These are phyloP conservation scores for Cichladusa arquata DNA, from an alignment of 2,113 vertebrate genomes.

Conservation along the genomic window DNA sequence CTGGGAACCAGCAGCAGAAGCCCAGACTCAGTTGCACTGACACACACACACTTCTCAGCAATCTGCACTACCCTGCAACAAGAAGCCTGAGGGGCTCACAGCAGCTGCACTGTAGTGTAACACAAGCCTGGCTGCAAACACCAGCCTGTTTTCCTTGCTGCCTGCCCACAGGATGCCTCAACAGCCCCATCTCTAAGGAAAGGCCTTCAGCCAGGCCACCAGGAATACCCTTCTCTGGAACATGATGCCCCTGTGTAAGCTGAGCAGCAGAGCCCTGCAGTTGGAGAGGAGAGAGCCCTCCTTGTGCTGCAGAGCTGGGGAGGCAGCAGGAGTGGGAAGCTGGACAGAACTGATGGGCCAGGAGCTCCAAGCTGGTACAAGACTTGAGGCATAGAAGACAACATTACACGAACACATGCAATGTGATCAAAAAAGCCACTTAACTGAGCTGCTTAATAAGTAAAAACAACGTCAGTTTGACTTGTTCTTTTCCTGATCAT, in stretches of 20 bases:
- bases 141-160: not conserved
- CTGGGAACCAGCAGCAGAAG: not conserved
- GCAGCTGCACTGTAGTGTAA: not conserved
- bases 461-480: not conserved
- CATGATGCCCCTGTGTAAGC: fast-evolving
- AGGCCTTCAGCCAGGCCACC: not conserved
- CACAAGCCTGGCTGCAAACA: not conserved
- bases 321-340: not conserved
- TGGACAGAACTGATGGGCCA: not conserved
- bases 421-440: not conserved
- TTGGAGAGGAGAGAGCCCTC: not conserved
- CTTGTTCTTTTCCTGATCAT: not conserved
- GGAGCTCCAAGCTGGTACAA: not conserved
- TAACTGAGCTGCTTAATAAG: not conserved
- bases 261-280: not conserved
- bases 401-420: not conserved
- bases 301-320: not conserved
- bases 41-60: not conserved
- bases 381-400: not conserved
- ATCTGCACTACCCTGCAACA: not conserved
- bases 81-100: not conserved
- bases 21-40: not conserved
- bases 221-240: not conserved
- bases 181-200: not conserved
- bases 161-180: not conserved